Evolutionary conservation across 2,113 vertebrate species (phyloP), one percentile per base, ranked within the genome.

Genomic region (Abramis brama): DNA sequence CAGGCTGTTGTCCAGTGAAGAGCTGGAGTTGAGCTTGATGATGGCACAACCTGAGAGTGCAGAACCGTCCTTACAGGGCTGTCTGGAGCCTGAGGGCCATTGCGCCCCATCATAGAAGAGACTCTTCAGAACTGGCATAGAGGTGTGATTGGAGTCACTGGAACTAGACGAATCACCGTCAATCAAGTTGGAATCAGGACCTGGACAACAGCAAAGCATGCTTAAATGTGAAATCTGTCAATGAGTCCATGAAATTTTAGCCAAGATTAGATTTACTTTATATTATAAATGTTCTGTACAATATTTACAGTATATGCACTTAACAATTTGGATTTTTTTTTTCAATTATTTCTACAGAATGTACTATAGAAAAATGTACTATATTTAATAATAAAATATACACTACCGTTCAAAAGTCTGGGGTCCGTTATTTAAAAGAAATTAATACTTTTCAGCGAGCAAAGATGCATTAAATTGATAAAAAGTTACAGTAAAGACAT

Each of bases 141-240:
- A 33, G 15, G 84, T 59, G 15, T 39, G 30, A 43, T 79, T 87
- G 2, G 90, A 70, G 59, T 88, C 89, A 43, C 93, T 94, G 1
- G 85, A 82, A 84, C 89, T 60, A 15, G 91, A 88, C 0, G 91
- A 86, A 21, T 92, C 89, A 0, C 88, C 81, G 36, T 90, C 89
- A 33, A 90, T 89, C 2, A 87, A 88, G 60, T 94, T 94, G 30
- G 92, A 93, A 57, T 89, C 87, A 33, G 91, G 90, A 76, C 89
- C 93, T 94, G 64, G 0, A 87, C 5, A 23, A 85, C 2, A 57
- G 33, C 12, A 84, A 71, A 64, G 15, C 25, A 59, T 55, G 27
- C 52, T 64, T 19, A 55, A 70, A 71, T 75, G 13, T 5, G 23
- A 75, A 47, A 50, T 76, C n/a, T 2, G 2, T 77, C 2, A 30